A percentile compares a stretch with the other conserved stretches of the same genome.
These are phyloP conservation scores for Quadriops clusia DNA, from an alignment of 2,888 invertebrate genomes.

Conservation along the genomic window DNA sequence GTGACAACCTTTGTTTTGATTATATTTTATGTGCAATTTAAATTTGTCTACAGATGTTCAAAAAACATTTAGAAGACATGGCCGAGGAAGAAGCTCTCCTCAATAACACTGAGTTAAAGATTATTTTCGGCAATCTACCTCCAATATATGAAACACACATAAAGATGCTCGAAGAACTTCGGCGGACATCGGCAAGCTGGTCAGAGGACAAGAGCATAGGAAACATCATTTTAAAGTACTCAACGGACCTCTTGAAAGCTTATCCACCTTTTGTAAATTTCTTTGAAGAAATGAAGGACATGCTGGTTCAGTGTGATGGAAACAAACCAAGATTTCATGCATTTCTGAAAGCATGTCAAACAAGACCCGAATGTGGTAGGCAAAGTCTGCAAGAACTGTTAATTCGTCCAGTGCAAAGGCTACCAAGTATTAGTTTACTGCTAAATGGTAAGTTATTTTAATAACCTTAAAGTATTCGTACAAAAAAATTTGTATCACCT, in stretches of 20 bases:
- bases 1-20: too few relatives aligned
- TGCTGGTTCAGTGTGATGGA: constrained; percentile 80
- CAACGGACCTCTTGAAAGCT: constrained; percentile 78
- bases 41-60: constrained; percentile 79
- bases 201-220: constrained; percentile 65
- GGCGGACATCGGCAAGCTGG: constrained; percentile 64
- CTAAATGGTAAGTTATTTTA: constrained; percentile 61
- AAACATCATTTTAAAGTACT: constrained; percentile 76
- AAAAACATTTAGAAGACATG: constrained; percentile 82
- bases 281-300: constrained; percentile 93
- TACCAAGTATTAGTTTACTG: constrained; percentile 91
- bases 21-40: too few relatives aligned
- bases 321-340: constrained; percentile 95
- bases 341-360: constrained; percentile 90
- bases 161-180: constrained; percentile 58
- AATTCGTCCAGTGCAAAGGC: constrained; percentile 93
- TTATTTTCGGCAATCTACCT: constrained; percentile 90
- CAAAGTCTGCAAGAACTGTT: constrained; percentile 92
- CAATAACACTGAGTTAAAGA: constrained; percentile 84
- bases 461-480: background rate
- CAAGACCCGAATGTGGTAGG: constrained; percentile 89
- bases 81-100: constrained; percentile 69
- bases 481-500: background rate
- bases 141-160: constrained; percentile 90
- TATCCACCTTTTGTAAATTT: constrained; percentile 98